Conservation (phyloP, 1,140 invertebrate species). For the Physella acuta region DNA sequence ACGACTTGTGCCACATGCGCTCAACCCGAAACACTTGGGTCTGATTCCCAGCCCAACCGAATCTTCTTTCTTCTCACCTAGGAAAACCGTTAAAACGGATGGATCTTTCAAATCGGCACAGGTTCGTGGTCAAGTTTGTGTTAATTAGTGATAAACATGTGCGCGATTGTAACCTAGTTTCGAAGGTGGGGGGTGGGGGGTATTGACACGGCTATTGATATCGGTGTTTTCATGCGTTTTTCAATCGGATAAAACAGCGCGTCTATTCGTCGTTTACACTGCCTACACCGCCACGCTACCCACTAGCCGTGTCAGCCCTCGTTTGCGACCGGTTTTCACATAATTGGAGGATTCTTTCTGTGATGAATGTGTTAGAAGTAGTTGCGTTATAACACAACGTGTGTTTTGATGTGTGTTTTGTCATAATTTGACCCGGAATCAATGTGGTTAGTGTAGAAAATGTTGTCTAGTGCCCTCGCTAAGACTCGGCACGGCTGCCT, state of each 20-base stretch:
- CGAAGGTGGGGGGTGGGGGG: background rate
- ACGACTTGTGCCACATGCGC: slow-evolving; percentile 12
- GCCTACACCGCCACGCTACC: too few species aligned
- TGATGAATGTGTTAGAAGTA: too few species aligned
- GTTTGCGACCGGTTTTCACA: background rate
- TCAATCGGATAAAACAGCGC: slow-evolving; percentile 18
- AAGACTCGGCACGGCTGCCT: background rate
- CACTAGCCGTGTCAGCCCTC: too few species aligned
- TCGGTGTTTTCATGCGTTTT: slow-evolving; percentile 1
- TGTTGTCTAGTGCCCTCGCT: background rate
- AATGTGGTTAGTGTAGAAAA: background rate
- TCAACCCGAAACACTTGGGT: slow-evolving; percentile 12
- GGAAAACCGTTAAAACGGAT: background rate
- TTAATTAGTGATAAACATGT: too few species aligned
- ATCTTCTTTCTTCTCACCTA: slow-evolving; percentile 17
- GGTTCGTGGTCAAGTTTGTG: too few species aligned
- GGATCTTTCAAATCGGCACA: too few species aligned
- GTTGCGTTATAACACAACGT: too few species aligned
- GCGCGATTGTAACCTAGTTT: too few species aligned
- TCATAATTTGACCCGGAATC: slow-evolving; percentile 19
- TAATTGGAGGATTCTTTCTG: too few species aligned
- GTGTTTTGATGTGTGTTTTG: slow-evolving; percentile 10
- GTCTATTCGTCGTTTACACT: slow-evolving; percentile 3
- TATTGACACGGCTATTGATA: slow-evolving; percentile 8
- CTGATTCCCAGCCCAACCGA: slow-evolving; percentile 5